Evolutionary conservation across 1,140 invertebrate species (phyloP), one percentile per base, ranked within the genome.

Genomic region (Drosophila orosa): DNA sequence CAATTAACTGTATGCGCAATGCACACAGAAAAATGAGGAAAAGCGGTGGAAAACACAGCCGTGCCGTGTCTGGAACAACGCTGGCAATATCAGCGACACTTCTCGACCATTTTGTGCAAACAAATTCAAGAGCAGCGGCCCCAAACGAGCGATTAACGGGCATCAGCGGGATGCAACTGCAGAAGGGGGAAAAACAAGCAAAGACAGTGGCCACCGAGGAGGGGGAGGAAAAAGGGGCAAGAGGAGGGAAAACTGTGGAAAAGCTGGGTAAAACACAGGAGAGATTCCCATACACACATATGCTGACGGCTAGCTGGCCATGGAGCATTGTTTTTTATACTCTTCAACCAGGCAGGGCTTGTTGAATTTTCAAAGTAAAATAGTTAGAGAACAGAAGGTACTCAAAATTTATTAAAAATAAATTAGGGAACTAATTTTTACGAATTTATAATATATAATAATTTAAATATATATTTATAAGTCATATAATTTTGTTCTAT

Each of bases 1-100:
- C 84, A 87, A 87, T 87, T 87, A 89, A 84, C 72, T 44, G 69
- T 61, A 71, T 71, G 55, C 37, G 42, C 42, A 31, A 40, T 52
- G 48, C 55, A 65, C 31, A 47, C 50, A 42, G 10, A 19, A 4
- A 52, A 33, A 24, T 27, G 25, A 24, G 35, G 22, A 24, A 62
- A 54, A 35, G 12, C 12, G 19, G 15, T 31, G 27, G 40, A 25
- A 48, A 27, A 29, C 45, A 27, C 9, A 27, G 45, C 45, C 24
- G 24, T 27, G 24, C 45, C 15, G 54, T 15, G 50, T 29, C 25
- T 63, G 44, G 54, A 35, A 45, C 56, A 54, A 31, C 10, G 12
- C 39, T 45, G 58, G 47, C 56, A 60, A 61, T 63, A 80, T 71
- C 67, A 48, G 54, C 78, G 69, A 78, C 83, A 82, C 83, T 78